These are phyloP conservation scores for Limnothrissa miodon DNA, from an alignment of 2,113 vertebrate genomes.

Conservation along the genomic window DNA sequence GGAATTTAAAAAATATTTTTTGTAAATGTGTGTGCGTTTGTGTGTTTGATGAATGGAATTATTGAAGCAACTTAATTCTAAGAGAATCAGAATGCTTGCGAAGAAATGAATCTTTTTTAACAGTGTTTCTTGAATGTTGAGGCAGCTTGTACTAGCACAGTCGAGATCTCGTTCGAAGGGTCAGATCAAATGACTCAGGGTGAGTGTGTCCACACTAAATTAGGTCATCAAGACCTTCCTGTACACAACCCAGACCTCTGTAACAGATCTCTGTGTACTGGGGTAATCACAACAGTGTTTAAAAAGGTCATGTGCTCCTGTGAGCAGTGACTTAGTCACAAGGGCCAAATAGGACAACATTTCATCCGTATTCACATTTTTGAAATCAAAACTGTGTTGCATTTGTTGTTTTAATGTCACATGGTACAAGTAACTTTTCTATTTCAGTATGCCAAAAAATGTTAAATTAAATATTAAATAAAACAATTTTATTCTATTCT, in stretches of 20 bases:
- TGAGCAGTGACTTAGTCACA: background rate
- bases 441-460: background rate
- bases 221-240: background rate
- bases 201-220: background rate
- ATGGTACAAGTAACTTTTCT: background rate
- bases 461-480: too few relatives aligned
- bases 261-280: background rate
- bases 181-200: background rate
- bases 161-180: background rate
- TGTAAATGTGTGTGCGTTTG: background rate
- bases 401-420: background rate
- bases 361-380: background rate
- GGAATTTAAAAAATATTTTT: too few relatives aligned
- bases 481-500: background rate
- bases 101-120: too few relatives aligned
- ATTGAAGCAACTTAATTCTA: too few relatives aligned
- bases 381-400: background rate
- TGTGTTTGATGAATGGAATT: background rate
- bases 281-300: background rate
- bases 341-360: background rate
- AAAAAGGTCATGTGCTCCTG: background rate
- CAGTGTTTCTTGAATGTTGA: too few relatives aligned
- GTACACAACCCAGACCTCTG: background rate
- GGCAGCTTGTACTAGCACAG: background rate
- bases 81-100: too few relatives aligned